Conservation (phyloP, 2,113 vertebrate genomes). For the Azemiops feae region DNA sequence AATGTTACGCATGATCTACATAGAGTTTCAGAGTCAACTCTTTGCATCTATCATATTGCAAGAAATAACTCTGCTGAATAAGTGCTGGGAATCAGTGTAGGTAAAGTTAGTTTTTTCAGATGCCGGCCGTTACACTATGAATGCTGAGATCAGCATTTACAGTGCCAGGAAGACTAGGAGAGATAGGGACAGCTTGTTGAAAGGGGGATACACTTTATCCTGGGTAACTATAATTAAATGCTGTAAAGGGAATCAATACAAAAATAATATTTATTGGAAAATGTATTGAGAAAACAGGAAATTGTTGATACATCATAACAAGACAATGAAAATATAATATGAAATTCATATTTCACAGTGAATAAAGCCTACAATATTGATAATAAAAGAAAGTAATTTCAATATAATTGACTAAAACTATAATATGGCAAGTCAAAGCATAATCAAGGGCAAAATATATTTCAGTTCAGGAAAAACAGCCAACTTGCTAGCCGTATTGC, state of each 20-base stretch:
- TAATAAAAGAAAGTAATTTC: not conserved
- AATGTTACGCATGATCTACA: not conserved
- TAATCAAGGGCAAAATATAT: not conserved
- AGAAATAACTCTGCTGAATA: not conserved
- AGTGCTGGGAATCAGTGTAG: not conserved
- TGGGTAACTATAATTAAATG: not conserved
- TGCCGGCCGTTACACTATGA: not conserved
- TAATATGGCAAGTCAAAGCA: not conserved
- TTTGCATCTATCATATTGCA: not conserved
- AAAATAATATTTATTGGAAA: not conserved
- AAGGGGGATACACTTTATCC: not conserved
- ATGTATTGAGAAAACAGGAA: not conserved
- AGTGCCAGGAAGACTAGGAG: not conserved
- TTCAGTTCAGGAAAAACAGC: not conserved
- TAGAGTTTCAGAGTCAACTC: not conserved
- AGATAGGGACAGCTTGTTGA: not conserved
- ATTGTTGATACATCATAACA: not conserved
- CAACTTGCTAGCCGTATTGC: not conserved
- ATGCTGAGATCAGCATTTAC: not conserved
- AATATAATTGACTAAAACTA: not conserved
- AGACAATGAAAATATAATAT: not conserved
- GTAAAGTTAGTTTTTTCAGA: not conserved
- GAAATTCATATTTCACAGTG: not conserved
- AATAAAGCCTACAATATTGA: not conserved
- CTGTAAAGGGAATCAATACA: not conserved